phyloP scores from a whole-genome alignment of 2,888 invertebrate genomes.

The Chaetogeoica ovagalla region DNA sequence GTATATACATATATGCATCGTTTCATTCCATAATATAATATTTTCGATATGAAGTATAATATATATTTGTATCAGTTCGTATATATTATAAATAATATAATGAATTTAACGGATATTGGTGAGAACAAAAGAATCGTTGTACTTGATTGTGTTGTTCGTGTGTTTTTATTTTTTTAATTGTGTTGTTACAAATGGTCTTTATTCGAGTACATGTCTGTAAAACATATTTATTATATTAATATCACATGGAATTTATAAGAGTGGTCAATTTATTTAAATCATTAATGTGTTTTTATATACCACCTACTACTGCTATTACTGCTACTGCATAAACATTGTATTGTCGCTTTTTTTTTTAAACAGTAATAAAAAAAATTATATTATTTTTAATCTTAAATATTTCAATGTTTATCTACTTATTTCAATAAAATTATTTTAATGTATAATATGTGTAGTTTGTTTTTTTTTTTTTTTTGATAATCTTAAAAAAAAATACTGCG shows the following conservation, averaged over 20 bases:
- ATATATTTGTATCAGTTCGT: no score
- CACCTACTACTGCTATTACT: not conserved
- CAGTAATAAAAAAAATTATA: slow-evolving; percentile 14
- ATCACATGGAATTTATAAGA: not conserved
- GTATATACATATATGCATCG: no score
- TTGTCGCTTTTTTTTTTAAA: slow-evolving; percentile 15
- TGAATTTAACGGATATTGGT: no score
- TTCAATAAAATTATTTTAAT: slow-evolving; percentile 7
- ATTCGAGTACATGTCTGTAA: not conserved
- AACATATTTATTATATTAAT: not conserved
- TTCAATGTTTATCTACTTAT: not conserved
- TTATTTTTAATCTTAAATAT: slow-evolving; percentile 14
- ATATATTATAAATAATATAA: no score
- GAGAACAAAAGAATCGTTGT: not conserved
- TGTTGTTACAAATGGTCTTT: slow-evolving; percentile 7
- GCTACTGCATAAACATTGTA: slow-evolving; percentile 3
- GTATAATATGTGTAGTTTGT: not conserved
- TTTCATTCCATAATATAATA: no score
- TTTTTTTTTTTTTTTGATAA: not conserved
- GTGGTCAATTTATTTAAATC: slow-evolving; percentile 6
- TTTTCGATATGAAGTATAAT: no score
- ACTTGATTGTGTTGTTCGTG: no score
- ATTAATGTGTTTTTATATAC: no score
- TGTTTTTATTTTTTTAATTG: not conserved
- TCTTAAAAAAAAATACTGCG: not conserved